Evolutionary conservation across 2,113 vertebrate genomes (phyloP), one percentile per base, ranked within the genome.

Genomic region (Coryphaenoides rupestris): DNA sequence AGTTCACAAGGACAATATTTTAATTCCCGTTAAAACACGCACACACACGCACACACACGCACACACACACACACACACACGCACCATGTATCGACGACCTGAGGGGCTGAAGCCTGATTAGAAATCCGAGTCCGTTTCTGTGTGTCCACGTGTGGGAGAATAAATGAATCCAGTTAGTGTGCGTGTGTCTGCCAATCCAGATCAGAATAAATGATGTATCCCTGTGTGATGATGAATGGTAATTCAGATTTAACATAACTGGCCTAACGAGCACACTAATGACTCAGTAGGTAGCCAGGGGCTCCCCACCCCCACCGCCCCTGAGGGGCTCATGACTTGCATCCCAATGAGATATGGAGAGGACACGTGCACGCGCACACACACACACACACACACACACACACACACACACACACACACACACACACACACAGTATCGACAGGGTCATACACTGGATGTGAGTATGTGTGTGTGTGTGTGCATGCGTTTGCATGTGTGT

Each of bases 201-300:
- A 80, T 40, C 82, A 83, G 75, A 89, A 86, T 89, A 86, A 89
- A 83, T 88, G 86, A 88, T 82, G 83, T 85, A 71, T 83, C 84
- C 83, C 88, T 61, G 82, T 87, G 87, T 88, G 86, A 86, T 89
- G 90, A 91, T 91, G 90, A 89, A 90, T 89, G 89, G 84, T 90
- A 88, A 91, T 91, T 89, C 89, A 79, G 87, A 91, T 91, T 91
- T 89, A 89, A 90, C 89, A 89, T 90, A 90, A 91, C 86, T 85
- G 82, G 74, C 87, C 89, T 92, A 91, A 92, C 89, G 89, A 92
- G 83, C 78, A 66, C 73, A 67, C 88, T 91, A 90, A 91, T 90
- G 90, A 90, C 88, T 90, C 87, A 78, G 86, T 87, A 86, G 89
- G 84, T 84, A 83, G 87, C 80, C 85, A 63, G 85, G 86, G 87